A percentile compares a stretch with the other conserved stretches of the same genome.
These are phyloP conservation scores for Centropus unirufus DNA, from an alignment of 2,113 vertebrate species.

Conservation along the genomic window DNA sequence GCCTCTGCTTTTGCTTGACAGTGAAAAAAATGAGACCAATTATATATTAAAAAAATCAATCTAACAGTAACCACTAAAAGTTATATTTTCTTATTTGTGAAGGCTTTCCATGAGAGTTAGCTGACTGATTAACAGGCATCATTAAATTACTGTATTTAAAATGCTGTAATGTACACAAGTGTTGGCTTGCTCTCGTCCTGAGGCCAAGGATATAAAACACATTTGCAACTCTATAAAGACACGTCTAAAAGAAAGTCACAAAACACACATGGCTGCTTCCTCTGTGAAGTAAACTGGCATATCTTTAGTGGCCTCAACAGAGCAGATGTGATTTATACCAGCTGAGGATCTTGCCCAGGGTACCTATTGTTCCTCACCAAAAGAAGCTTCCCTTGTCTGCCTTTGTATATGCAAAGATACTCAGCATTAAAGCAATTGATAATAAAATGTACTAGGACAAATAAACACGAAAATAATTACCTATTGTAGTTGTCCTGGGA, in stretches of 20 bases:
- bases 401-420: neutral
- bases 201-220: conserved; percentile 59
- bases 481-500: neutral
- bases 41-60: neutral
- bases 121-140: conserved; percentile 11
- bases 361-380: conserved; percentile 23
- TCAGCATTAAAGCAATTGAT: neutral
- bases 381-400: neutral
- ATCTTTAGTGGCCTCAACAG: neutral
- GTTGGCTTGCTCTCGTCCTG: conserved; percentile 19
- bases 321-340: neutral
- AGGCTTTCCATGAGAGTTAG: neutral
- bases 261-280: neutral
- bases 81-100: conserved; percentile 47
- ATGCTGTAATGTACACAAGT: neutral
- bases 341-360: neutral
- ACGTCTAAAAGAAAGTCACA: conserved; percentile 13
- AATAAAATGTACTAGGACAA: conserved; percentile 19
- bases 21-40: conserved; percentile 4
- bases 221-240: conserved; percentile 40
- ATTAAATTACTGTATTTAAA: conserved; percentile 40
- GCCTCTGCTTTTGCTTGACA: conserved; percentile 25
- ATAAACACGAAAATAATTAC: neutral
- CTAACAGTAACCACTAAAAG: neutral
- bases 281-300: conserved; percentile 12